Evolutionary conservation across 2,888 invertebrate species (phyloP).

Genomic region (Dicranocentrus wangi): DNA sequence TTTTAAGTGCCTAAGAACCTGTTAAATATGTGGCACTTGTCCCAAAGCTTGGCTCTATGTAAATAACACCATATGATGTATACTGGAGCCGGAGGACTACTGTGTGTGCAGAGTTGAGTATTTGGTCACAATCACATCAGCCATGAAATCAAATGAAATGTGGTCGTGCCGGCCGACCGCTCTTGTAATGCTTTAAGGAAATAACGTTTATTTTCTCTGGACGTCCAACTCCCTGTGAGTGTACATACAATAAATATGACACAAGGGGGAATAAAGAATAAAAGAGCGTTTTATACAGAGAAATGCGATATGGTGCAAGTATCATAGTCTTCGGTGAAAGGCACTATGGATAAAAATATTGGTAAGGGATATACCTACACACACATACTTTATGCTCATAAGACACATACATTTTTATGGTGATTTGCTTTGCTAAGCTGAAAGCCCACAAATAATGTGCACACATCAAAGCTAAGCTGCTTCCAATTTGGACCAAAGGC

Average conservation of each 20-base stretch:
- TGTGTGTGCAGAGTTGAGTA: background rate
- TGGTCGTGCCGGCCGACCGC: constrained; percentile 23
- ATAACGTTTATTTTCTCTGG: background rate
- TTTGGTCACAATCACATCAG: constrained; percentile 10
- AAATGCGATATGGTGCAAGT: too few species aligned
- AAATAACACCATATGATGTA: constrained; percentile 7
- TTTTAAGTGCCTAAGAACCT: too few species aligned
- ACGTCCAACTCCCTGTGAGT: background rate
- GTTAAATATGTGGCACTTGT: too few species aligned
- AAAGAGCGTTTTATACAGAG: too few species aligned
- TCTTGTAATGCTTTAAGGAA: constrained; percentile 14
- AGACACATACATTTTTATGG: constrained; percentile 17
- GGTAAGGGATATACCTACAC: too few species aligned
- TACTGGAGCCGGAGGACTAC: background rate
- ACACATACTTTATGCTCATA: too few species aligned
- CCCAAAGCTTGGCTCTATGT: background rate
- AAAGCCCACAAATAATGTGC: constrained; percentile 50
- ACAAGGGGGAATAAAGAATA: too few species aligned
- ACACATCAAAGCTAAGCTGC: constrained; percentile 19
- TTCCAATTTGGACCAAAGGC: constrained; percentile 4
- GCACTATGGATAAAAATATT: constrained; percentile 6
- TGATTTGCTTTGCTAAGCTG: constrained; percentile 45
- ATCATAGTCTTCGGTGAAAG: too few species aligned
- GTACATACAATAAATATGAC: too few species aligned
- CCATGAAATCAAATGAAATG: constrained; percentile 56